Evolutionary conservation across 2,888 invertebrate genomes (phyloP).

Genomic region (Maniola hyperantus): DNA sequence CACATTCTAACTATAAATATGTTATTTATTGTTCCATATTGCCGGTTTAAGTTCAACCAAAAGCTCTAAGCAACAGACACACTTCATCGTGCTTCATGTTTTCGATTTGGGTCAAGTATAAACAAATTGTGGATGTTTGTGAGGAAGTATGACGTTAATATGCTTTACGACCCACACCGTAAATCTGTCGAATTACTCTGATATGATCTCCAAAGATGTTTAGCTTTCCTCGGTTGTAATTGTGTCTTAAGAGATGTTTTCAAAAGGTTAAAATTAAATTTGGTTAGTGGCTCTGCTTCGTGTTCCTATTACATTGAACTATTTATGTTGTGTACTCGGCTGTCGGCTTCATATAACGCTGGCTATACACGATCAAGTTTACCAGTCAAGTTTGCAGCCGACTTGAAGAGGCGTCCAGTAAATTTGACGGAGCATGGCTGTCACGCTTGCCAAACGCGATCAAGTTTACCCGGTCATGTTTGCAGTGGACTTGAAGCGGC

Average conservation of each 20-base stretch:
- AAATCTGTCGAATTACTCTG: conserved; percentile 32
- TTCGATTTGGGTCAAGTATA: conserved; percentile 38
- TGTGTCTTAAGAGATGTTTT: conserved; percentile 30
- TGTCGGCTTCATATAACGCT: no score
- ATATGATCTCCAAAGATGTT: conserved; percentile 33
- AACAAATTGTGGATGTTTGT: conserved; percentile 35
- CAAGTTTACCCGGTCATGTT: no score
- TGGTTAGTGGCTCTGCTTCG: conserved; percentile 35
- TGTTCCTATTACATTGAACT: conserved; percentile 41
- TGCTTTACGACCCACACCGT: conserved; percentile 37
- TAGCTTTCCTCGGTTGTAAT: conserved; percentile 20
- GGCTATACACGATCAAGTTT: no score
- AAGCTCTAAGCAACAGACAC: conserved; percentile 32
- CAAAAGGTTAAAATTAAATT: conserved; percentile 38
- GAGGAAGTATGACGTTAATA: conserved; percentile 39
- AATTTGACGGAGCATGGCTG: no score
- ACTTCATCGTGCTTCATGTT: conserved; percentile 36
- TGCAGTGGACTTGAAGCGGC: no score
- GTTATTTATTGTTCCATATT: conserved; percentile 11
- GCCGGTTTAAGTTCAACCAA: conserved; percentile 20
- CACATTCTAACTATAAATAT: not conserved
- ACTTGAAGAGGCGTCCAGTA: no score
- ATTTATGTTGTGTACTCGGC: conserved; percentile 50
- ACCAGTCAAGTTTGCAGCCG: no score
- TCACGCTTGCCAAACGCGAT: no score